Evolutionary conservation across 2,797 vertebrate species (phyloP).

Genomic region (Dryobates pubescens): DNA sequence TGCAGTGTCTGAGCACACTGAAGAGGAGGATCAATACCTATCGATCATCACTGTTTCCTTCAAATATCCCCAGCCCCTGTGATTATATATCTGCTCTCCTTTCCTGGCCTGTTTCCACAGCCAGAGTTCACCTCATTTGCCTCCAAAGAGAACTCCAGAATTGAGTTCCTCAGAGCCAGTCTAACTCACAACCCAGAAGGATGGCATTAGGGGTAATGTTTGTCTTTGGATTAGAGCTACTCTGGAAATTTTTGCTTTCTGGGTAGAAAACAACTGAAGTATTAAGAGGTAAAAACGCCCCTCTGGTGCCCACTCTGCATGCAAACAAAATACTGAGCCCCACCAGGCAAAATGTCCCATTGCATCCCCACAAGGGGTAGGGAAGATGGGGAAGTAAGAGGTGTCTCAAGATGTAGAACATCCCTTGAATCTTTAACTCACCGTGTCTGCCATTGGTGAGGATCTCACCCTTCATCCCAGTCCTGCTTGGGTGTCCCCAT

Average conservation of each 20-base stretch:
- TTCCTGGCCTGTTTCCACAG: not conserved
- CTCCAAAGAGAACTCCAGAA: not conserved
- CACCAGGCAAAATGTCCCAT: not conserved
- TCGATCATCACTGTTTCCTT: slow-evolving; percentile 1
- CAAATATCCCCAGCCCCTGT: slow-evolving; percentile 22
- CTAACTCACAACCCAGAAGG: not conserved
- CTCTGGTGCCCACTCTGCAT: not conserved
- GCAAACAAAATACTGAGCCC: not conserved
- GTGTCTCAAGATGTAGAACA: not conserved
- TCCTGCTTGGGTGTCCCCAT: not conserved
- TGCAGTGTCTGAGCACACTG: not conserved
- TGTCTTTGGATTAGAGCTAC: not conserved
- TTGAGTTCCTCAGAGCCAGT: not conserved
- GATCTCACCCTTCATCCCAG: not conserved
- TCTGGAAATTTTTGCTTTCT: not conserved
- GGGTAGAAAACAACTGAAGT: not conserved
- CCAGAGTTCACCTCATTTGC: not conserved
- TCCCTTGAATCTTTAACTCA: not conserved
- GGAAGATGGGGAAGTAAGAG: not conserved
- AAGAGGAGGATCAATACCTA: slow-evolving; percentile 61
- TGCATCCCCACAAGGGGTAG: not conserved
- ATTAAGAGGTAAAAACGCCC: not conserved
- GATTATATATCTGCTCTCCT: slow-evolving; percentile 13
- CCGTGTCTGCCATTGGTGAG: not conserved
- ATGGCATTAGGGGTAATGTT: not conserved